Base-by-base conservation (phyloP, 2,888 invertebrate species). In the Muschampia plurimacula region DNA sequence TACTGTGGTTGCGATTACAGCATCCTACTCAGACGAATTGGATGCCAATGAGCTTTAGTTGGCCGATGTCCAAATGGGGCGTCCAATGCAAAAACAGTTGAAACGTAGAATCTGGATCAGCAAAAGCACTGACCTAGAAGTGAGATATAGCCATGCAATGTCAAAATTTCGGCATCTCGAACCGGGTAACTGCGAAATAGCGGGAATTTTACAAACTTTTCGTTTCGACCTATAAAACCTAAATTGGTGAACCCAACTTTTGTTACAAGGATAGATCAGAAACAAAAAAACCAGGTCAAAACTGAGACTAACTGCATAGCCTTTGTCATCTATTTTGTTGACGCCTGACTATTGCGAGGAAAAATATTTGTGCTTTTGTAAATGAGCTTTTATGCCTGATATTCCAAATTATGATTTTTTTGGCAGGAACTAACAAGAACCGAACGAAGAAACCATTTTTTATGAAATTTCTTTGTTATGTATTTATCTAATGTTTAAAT, bases 241-340 rank as follows among this genome's bases (percentile, higher is more conserved):
- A 73, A 73, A 75, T 76, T 76, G 75, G 78, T 74, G 69, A 69
- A 68, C 67, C 69, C 65, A 28, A 36, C 68, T 68, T 74, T 73
- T 77, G 77, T 76, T 72, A 74, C 74, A 74, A 59, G 52, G 74
- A 78, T 77, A 72, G 74, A 74, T 74, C 68, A 69, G 60, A 73
- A 75, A 77, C 74, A 77, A 74, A 77, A 79, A 49, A 75, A 75
- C 55, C 64, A 71, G 74, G 74, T 76, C 75, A 71, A 74, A 75
- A 72, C 70, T 75, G 62, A 64, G 64, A 55, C 65, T 73, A 73
- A 68, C 72, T 64, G 32, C 64, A 32, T 5, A n/a, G 8, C 28
- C 28, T 55, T 22, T 59, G 15, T 41, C 36, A 65, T 52, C n/a
- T 68, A 63, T 72, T 68, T 64, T 39, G 67, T 57, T 64, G 57